A percentile compares a stretch with the other conserved stretches of the same genome.
Conservation (phyloP, 2,888 invertebrate species). For the Callyntrura sp. region DNA sequence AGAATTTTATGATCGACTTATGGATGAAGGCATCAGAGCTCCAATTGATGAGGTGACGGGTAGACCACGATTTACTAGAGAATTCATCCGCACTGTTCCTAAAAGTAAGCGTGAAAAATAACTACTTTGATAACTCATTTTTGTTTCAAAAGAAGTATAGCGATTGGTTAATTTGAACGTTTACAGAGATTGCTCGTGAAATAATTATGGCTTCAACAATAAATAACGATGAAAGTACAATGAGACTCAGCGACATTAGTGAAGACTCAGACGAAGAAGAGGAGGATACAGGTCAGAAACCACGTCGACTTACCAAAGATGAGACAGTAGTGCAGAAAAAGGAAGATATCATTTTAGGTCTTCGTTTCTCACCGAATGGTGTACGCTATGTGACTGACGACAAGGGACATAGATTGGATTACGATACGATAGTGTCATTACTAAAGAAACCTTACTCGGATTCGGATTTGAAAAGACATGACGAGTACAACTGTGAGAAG, state of each 20-base stretch:
- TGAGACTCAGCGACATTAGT: too few species aligned
- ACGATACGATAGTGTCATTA: neutral
- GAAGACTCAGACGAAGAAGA: conserved; percentile 31
- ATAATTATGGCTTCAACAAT: neutral
- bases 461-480: conserved; percentile 32
- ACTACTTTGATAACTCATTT: neutral
- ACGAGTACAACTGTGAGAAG: neutral
- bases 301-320: neutral
- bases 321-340: too few species aligned
- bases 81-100: conserved; percentile 9
- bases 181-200: conserved; percentile 31
- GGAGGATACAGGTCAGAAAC: neutral
- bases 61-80: conserved; percentile 36
- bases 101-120: too few species aligned
- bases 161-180: too few species aligned
- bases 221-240: neutral
- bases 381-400: conserved; percentile 16
- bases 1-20: conserved; percentile 33
- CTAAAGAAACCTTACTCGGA: conserved; percentile 25
- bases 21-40: conserved; percentile 29
- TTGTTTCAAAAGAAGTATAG: too few species aligned
- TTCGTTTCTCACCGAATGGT: neutral
- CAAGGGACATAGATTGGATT: conserved; percentile 3
- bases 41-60: conserved; percentile 38
- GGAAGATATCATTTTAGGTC: neutral